Conservation (phyloP, 2,113 vertebrate species). For the Elephas maximus region DNA sequence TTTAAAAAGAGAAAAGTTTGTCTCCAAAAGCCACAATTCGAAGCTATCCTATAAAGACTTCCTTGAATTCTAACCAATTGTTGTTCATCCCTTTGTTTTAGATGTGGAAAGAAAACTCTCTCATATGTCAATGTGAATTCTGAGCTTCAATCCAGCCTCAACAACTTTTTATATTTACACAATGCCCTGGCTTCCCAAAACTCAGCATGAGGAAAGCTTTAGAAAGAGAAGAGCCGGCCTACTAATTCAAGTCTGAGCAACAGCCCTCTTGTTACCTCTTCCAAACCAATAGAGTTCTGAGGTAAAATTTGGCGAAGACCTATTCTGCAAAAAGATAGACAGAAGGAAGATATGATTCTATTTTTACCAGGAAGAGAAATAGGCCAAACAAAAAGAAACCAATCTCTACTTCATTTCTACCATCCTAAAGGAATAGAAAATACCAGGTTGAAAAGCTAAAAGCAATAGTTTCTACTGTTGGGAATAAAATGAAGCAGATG, state of each 20-base stretch:
- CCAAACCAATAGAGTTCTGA: neutral
- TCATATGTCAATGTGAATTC: neutral
- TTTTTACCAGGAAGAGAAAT: neutral
- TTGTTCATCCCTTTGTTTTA: neutral
- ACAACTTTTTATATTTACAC: neutral
- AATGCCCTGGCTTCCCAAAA: neutral
- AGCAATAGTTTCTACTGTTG: neutral
- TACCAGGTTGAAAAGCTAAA: neutral
- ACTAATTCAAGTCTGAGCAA: neutral
- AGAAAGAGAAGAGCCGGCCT: neutral
- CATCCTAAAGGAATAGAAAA: neutral
- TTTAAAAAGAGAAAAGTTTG: constrained; percentile 30
- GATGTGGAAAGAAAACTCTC: neutral
- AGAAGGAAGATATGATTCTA: neutral
- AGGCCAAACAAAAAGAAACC: neutral
- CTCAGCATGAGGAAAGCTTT: neutral
- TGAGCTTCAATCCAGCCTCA: neutral
- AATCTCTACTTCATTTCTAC: neutral
- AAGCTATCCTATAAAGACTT: neutral
- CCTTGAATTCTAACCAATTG: neutral
- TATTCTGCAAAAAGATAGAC: neutral
- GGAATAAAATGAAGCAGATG: neutral
- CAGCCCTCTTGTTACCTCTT: neutral
- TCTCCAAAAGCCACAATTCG: too few species aligned
- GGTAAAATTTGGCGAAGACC: neutral